A percentile compares a stretch with the other conserved stretches of the same genome.
Conservation (phyloP, 2,113 vertebrate genomes). For the Pardalotus punctatus region DNA sequence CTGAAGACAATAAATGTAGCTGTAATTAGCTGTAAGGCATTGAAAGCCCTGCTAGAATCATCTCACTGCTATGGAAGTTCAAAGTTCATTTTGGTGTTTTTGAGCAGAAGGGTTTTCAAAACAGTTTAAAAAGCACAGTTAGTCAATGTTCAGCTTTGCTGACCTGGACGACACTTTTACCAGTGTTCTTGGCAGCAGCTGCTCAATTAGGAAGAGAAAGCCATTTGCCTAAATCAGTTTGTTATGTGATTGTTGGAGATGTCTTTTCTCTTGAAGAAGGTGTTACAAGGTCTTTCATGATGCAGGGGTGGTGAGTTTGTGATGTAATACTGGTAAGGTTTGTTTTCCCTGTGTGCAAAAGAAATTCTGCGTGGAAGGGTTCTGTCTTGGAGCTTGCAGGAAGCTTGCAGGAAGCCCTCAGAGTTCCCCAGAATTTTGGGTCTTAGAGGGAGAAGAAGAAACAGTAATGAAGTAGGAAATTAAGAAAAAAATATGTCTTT, state of each 20-base stretch:
- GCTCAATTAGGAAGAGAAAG: background rate
- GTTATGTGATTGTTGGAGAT: background rate
- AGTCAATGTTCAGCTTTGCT: background rate
- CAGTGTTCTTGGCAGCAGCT: background rate
- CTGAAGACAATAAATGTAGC: background rate
- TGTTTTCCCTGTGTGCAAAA: background rate
- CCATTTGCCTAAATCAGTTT: background rate
- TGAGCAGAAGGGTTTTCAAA: background rate
- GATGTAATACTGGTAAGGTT: background rate
- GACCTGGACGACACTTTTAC: background rate
- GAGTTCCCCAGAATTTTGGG: background rate
- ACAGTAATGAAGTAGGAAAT: background rate
- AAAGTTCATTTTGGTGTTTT: background rate
- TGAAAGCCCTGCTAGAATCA: background rate
- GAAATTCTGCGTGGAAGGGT: background rate
- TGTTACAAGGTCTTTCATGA: background rate
- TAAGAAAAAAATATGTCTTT: rapidly evolving
- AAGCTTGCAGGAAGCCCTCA: background rate
- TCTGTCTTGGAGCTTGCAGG: background rate
- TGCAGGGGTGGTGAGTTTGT: background rate
- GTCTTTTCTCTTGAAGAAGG: background rate
- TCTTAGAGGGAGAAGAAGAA: background rate
- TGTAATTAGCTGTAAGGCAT: background rate
- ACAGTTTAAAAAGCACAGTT: background rate
- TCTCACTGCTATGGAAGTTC: background rate